Conservation (phyloP, 2,888 invertebrate genomes). For the Lasioglossum villosulum region DNA sequence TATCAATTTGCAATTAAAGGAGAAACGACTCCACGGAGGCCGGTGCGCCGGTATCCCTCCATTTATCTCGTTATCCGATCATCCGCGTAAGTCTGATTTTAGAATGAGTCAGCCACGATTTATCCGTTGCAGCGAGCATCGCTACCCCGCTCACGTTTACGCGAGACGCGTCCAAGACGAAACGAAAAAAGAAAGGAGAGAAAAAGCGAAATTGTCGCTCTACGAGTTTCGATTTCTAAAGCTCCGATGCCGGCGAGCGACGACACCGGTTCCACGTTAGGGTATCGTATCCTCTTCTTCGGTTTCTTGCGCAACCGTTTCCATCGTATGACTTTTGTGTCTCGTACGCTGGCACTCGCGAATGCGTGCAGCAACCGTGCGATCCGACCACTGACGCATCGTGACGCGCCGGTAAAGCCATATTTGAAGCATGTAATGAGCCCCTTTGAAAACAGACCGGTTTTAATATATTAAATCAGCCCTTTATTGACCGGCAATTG, state of each 20-base stretch:
- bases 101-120: neutral
- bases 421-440: slow-evolving; percentile 29
- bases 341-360: slow-evolving; percentile 12
- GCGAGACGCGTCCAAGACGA: neutral
- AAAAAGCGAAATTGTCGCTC: slow-evolving; percentile 32
- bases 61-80: slow-evolving; percentile 1
- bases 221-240: slow-evolving; percentile 52
- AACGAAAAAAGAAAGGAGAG: neutral
- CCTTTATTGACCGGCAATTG: neutral
- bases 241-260: slow-evolving; percentile 18
- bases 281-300: slow-evolving; percentile 31
- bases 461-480: slow-evolving; percentile 2
- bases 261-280: slow-evolving; percentile 41
- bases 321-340: slow-evolving; percentile 44
- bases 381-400: slow-evolving; percentile 22
- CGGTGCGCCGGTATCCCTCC: neutral
- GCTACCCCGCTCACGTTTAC: slow-evolving; percentile 32
- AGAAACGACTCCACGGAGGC: slow-evolving; percentile 5
- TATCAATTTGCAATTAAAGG: slow-evolving; percentile 28
- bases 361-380: slow-evolving; percentile 3
- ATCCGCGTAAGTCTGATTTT: slow-evolving; percentile 32
- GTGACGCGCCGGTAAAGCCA: slow-evolving; percentile 10
- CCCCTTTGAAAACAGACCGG: neutral
- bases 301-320: slow-evolving; percentile 56
- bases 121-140: neutral